Evolutionary conservation across 2,797 vertebrate species (phyloP), one percentile per base, ranked within the genome.

Genomic region (Pteropus rufus): DNA sequence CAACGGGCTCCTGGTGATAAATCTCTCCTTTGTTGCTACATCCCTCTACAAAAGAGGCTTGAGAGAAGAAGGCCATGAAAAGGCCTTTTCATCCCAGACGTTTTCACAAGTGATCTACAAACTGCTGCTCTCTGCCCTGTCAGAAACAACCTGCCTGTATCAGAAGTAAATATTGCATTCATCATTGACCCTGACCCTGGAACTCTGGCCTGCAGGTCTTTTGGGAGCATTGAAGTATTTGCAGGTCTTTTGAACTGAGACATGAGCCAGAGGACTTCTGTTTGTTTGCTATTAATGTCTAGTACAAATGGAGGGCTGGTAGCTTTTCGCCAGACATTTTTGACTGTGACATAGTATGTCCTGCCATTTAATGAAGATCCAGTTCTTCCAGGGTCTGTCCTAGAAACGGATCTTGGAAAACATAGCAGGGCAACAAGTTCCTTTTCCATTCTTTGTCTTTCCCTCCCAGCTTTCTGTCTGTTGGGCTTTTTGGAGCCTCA

Each of bases 21-120:
- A 89, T 65, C 87, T 91, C n/a, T 24, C 49, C 96, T 97, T 96
- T 96, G 93, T 92, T 88, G 79, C 79, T 44, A 1, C 19, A 3
- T 93, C 52, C 75, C 49, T 56, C 87, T 52, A 65, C 95, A 95
- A 36, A 92, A 72, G 81, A 34, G 6, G 46, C 64, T 52, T 24
- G 67, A 39, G 72, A 70, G 69, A 21, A 12, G 58, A 18, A 10
- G 58, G 83, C 8, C 0, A 18, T 80, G 91, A 97, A 88, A 96
- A 95, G 96, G 89, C 82, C 80, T 14, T 29, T 96, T 97, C 83
- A 93, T 44, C 46, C 34, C 58, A 19, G 24, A 6, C 8, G 1
- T 64, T 11, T 49, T 85, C 70, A 6, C 24, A 5, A 7, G n/a
- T 8, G 21, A 34, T 56, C 52, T 49, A 9, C 62, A 56, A 31